phyloP scores from a whole-genome alignment of 2,888 invertebrate species.

The Sarcophaga variegata region DNA sequence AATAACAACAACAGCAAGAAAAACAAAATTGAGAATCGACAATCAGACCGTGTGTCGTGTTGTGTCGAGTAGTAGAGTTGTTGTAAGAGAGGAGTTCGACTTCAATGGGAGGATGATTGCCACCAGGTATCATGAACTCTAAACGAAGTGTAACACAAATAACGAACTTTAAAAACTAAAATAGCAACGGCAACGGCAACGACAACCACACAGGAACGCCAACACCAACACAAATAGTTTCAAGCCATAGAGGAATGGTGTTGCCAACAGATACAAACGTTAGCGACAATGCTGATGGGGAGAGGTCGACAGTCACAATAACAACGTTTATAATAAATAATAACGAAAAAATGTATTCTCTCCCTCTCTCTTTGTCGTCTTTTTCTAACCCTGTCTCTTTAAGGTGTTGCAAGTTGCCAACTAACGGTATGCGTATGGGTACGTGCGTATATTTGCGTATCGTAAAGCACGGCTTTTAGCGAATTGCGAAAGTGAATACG shows the following conservation, averaged over 20 bases:
- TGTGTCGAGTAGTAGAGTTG: background rate
- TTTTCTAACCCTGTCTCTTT: background rate
- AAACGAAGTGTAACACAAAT: slow-evolving; percentile 69
- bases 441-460: background rate
- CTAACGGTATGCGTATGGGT: background rate
- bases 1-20: background rate
- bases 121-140: slow-evolving; percentile 67
- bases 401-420: background rate
- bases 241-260: no score
- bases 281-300: background rate
- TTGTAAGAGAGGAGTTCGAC: slow-evolving; percentile 48
- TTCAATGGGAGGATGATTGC: slow-evolving; percentile 27
- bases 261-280: background rate
- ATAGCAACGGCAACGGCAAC: slow-evolving; percentile 30
- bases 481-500: background rate
- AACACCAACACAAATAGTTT: background rate
- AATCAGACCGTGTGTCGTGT: background rate
- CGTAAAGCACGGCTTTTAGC: background rate
- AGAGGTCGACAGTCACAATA: no score
- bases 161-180: slow-evolving; percentile 62
- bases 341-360: background rate
- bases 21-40: background rate
- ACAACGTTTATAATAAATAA: background rate
- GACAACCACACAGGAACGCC: slow-evolving; percentile 34
- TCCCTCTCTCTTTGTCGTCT: no score